Conservation (phyloP, 2,888 invertebrate genomes). For the Plagodis pulveraria region DNA sequence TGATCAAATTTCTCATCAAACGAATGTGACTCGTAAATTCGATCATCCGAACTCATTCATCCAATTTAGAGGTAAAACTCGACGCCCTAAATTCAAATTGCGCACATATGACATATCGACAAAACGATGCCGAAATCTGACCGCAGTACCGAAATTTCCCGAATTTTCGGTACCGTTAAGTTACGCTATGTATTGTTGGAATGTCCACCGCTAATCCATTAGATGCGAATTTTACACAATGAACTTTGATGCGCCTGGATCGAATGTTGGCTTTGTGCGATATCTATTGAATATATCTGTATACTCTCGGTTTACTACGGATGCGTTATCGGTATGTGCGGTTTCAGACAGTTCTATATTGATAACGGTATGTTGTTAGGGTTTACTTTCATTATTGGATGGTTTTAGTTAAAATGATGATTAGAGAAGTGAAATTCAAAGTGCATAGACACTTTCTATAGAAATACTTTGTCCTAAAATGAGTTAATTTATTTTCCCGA, state of each 20-base stretch:
- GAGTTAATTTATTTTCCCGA: too few species aligned
- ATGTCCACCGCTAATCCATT: conserved; percentile 74
- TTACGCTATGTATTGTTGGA: conserved; percentile 23
- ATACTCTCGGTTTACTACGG: neutral
- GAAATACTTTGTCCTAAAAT: too few species aligned
- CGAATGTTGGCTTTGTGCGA: conserved; percentile 42
- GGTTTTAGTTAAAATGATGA: conserved; percentile 9
- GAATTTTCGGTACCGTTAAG: conserved; percentile 18
- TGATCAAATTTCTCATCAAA: conserved; percentile 7
- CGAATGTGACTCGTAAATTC: conserved; percentile 17
- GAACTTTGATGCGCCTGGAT: conserved; percentile 46
- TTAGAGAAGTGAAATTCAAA: conserved; percentile 5
- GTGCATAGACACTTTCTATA: conserved; percentile 4
- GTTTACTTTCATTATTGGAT: conserved; percentile 26
- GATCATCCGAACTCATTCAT: conserved; percentile 25
- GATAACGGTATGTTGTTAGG: conserved; percentile 27
- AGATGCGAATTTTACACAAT: conserved; percentile 75
- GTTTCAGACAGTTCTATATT: conserved; percentile 29
- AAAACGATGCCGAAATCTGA: conserved; percentile 26
- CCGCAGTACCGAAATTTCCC: conserved; percentile 28
- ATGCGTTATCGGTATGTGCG: conserved; percentile 13
- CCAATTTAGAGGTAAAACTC: conserved; percentile 28
- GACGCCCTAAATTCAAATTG: conserved; percentile 27
- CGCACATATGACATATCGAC: conserved; percentile 26
- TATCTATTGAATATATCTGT: conserved; percentile 14